Base-by-base conservation (phyloP, 1,140 invertebrate species). In the Stegodyphus mimosarum region DNA sequence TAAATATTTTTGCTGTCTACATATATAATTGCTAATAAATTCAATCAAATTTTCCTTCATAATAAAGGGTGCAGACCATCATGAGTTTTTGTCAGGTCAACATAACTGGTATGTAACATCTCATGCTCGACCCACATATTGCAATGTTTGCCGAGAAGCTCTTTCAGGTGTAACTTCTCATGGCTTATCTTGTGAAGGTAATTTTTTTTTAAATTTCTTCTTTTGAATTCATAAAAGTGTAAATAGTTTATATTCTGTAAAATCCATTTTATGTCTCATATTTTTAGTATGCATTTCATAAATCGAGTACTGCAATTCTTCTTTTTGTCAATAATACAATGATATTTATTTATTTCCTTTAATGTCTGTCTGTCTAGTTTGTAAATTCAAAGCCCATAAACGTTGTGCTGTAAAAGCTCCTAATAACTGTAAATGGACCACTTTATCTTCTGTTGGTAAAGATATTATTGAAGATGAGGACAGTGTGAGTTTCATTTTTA, bases 401-500 rank as follows among this genome's bases (percentile, higher is more conserved):
- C 91, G 95, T 78, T 99, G 97, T 91, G 96, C 96, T 0, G 93
- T 94, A 60, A 96, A 97, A 90, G 96, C 97, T 75, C 94, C 96
- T 88, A 95, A 95, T 88, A 98, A 97, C 89, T 99, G 97, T 92
- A 99, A 99, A 90, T 99, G 97, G 97, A 98, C 96, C 83, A 98
- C 97, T 67, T 91, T 98, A 83, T 95, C 96, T 17, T 96, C 95
- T 49, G 94, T 99, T 81, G 97, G 97, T 50, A 95, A 96, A 89
- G 95, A 98, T 87, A 96, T 98, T 86, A 96, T 98, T 73, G 97
- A 98, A 90, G 96, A 98, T 89, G 92, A 94, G 84, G 96, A 98
- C 91, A 96, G 96, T 91, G 95, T 97, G 91, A 92, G 93, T 90
- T 10, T 33, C 33, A 33, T 33, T 33, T 33, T 33, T 33, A 33